Base-by-base conservation (phyloP, 2,797 vertebrate species). In the Melanotaenia maccullochi region DNA sequence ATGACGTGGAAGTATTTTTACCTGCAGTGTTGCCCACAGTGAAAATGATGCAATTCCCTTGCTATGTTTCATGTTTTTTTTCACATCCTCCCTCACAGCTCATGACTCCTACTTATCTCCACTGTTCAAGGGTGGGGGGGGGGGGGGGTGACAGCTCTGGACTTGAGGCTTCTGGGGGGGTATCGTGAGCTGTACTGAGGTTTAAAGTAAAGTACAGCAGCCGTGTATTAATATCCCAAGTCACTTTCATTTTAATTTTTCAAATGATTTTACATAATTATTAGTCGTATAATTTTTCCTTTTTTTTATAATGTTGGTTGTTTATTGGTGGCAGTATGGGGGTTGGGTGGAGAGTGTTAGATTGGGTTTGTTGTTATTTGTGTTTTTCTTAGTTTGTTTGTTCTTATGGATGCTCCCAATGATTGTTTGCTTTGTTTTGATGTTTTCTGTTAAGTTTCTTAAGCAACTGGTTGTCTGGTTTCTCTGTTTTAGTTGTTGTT, bases 191-290 rank as follows among this genome's bases (percentile, higher is more conserved):
- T 44, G 44, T 42, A 42, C 65, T 51, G 36, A 28, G 13, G 28
- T 67, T 55, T 25, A 11, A 79, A 42, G 38, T 25, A 11, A 79
- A 42, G 38, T 55, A 52, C 38, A 60, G 61, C 73, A 60, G 49
- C 13, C 52, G 9, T 58, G 7, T 62, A n/a, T n/a, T 5, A 30
- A 28, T 28, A 4, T 47, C 13, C 52, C 2, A 30, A 18, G 14
- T 5, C 6, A 28, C 6, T 28, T 54, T 30, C 11, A 18, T 30
- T 28, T 54, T 5, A 25, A 24, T 54, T 5, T 14, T 13, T 54
- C 4, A 13, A 54, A 54, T 28, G 12, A 54, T 28, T 54, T 54
- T 13, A 28, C 28, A 28, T 28, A 28, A 28, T 28, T 28, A 28
- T 28, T 28, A 28, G 0, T 28, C 28, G 3, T 28, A 28, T 28